Percentiles rank a stretch among this genome's conserved stretches.
These are phyloP conservation scores for Choreutis nemorana DNA, from an alignment of 2,888 invertebrate genomes.

Conservation along the genomic window DNA sequence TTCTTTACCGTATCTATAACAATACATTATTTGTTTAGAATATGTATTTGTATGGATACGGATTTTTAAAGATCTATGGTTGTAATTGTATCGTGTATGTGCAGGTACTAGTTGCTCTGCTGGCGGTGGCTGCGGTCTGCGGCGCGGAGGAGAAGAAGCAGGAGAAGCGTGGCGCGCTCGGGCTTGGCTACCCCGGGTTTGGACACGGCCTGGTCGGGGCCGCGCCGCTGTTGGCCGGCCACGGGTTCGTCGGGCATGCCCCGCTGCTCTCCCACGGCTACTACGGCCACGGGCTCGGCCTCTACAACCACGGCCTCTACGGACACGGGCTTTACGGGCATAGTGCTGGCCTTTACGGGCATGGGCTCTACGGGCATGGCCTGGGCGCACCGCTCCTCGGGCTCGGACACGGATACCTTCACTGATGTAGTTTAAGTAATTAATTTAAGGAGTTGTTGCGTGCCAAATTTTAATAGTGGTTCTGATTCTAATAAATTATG, in stretches of 20 bases:
- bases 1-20: too few species aligned
- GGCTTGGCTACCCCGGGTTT: slow-evolving; percentile 35
- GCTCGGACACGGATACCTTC: slow-evolving; percentile 15
- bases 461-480: slow-evolving; percentile 1
- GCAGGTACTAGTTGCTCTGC: slow-evolving; percentile 38
- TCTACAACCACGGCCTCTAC: slow-evolving; percentile 18
- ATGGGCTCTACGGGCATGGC: slow-evolving; percentile 13
- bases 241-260: neutral
- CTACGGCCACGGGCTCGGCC: slow-evolving; percentile 17
- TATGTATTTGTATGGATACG: neutral
- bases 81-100: neutral
- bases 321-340: slow-evolving; percentile 13
- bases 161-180: slow-evolving; percentile 54
- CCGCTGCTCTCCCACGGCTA: slow-evolving; percentile 6
- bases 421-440: slow-evolving; percentile 8
- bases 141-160: slow-evolving; percentile 53
- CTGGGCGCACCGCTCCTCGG: slow-evolving; percentile 17
- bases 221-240: neutral
- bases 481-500: neutral
- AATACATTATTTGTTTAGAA: neutral
- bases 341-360: slow-evolving; percentile 10
- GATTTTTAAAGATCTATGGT: too few species aligned
- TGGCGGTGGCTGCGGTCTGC: slow-evolving; percentile 32
- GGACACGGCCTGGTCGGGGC: slow-evolving; percentile 18
- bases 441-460: neutral